These are phyloP conservation scores for Gallinago paraguaiae DNA, from an alignment of 2,113 vertebrate genomes.

Conservation along the genomic window DNA sequence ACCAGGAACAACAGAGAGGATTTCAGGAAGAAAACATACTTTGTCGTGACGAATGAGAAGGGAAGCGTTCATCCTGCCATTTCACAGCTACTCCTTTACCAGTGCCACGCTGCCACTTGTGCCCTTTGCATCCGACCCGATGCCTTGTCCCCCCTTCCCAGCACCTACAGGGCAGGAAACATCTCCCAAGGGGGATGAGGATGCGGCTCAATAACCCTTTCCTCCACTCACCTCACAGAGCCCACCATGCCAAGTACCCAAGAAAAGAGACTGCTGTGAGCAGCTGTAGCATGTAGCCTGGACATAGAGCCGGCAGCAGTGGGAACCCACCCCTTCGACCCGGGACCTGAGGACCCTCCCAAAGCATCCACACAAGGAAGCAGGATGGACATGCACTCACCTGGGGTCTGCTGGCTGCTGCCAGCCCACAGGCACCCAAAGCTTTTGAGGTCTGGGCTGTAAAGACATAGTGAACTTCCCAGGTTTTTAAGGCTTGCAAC, in stretches of 20 bases:
- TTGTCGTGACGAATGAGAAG: not conserved
- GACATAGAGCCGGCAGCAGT: rapidly evolving
- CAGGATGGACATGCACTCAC: rapidly evolving
- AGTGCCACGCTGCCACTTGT: not conserved
- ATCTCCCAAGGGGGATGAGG: rapidly evolving
- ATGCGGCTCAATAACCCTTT: not conserved
- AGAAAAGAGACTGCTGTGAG: not conserved
- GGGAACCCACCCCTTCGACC: not conserved
- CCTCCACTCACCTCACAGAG: rapidly evolving
- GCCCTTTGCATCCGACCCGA: rapidly evolving
- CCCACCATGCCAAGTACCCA: not conserved
- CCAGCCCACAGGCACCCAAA: not conserved
- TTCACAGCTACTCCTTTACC: not conserved
- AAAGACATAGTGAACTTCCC: not conserved
- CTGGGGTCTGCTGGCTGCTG: rapidly evolving
- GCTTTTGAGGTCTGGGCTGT: not conserved
- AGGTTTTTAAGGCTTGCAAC: not conserved
- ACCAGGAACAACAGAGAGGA: not conserved
- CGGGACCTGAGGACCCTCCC: not conserved
- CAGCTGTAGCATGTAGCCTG: not conserved
- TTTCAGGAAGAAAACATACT: not conserved
- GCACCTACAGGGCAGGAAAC: not conserved
- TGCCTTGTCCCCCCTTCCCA: not conserved
- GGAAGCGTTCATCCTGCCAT: not conserved
- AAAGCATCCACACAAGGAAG: rapidly evolving